Conservation (phyloP, 2,888 invertebrate genomes). For the Ametastegia equiseti region DNA sequence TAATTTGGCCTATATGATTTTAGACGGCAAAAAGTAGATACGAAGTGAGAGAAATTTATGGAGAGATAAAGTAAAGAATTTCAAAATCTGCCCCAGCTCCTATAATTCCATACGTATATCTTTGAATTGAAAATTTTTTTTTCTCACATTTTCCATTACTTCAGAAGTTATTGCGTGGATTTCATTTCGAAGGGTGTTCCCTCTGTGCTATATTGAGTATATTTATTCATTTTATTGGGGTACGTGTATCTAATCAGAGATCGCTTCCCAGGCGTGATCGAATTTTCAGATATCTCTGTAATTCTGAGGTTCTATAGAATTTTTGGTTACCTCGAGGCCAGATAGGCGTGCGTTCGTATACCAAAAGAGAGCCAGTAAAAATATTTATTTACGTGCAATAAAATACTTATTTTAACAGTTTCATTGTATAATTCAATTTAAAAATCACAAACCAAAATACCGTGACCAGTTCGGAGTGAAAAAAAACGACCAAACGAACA, state of each 20-base stretch:
- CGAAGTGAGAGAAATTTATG: background rate
- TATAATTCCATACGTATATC: background rate
- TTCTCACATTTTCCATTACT: background rate
- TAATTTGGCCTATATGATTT: background rate
- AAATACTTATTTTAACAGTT: constrained; percentile 24
- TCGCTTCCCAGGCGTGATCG: constrained; percentile 35
- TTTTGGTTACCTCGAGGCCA: background rate
- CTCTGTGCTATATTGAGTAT: background rate
- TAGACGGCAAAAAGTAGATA: background rate
- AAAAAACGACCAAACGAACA: constrained; percentile 22
- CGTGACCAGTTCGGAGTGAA: constrained; percentile 18
- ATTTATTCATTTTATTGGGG: constrained; percentile 40
- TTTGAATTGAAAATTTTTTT: constrained; percentile 3
- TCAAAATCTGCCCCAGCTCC: constrained; percentile 12
- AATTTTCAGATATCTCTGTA: constrained; percentile 28
- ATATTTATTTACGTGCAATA: constrained; percentile 35
- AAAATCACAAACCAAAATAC: constrained; percentile 32
- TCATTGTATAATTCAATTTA: constrained; percentile 31
- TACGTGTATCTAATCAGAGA: constrained; percentile 44
- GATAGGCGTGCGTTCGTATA: background rate
- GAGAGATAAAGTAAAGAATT: constrained; percentile 20
- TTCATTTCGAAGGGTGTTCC: background rate
- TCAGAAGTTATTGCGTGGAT: constrained; percentile 30
- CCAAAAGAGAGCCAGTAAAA: background rate
- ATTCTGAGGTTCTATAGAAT: background rate